Conservation (phyloP, 2,113 vertebrate species). For the Cyprinodon brontotheroides region DNA sequence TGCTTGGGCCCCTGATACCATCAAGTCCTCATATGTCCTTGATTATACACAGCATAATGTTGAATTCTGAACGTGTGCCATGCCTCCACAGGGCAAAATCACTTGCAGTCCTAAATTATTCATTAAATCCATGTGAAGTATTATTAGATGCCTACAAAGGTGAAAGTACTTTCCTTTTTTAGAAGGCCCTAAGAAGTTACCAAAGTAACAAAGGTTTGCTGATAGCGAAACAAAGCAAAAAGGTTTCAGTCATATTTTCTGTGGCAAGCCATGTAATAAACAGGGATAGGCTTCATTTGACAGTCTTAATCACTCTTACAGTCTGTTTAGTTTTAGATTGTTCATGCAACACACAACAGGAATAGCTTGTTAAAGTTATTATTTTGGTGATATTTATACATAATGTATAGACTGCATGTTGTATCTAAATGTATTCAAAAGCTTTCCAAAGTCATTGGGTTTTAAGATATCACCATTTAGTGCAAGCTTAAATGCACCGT, state of each 20-base stretch:
- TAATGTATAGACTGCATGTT: background rate
- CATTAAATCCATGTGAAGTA: conserved; percentile 48
- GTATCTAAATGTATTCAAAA: background rate
- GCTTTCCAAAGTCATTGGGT: background rate
- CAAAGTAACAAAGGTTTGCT: background rate
- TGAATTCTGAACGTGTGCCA: conserved; percentile 21
- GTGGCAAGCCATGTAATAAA: conserved; percentile 24
- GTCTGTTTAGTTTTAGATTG: background rate
- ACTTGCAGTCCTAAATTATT: conserved; percentile 47
- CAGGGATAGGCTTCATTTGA: conserved; percentile 18
- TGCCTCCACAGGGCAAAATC: conserved; percentile 36
- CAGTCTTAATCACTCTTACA: conserved; percentile 40
- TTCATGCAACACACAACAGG: conserved; percentile 4
- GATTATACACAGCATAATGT: conserved; percentile 45
- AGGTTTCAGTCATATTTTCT: conserved; percentile 14
- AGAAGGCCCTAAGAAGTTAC: conserved; percentile 19
- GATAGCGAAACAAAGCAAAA: conserved; percentile 1
- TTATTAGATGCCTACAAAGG: conserved; percentile 18
- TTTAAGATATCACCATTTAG: background rate
- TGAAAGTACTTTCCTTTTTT: conserved; percentile 28
- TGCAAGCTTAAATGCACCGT: background rate
- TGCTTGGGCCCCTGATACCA: conserved; percentile 33
- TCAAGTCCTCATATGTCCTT: conserved; percentile 41
- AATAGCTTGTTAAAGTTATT: background rate
- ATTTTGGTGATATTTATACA: conserved; percentile 23